Base-by-base conservation (phyloP, 2,113 vertebrate species). In the Platichthys flesus region DNA sequence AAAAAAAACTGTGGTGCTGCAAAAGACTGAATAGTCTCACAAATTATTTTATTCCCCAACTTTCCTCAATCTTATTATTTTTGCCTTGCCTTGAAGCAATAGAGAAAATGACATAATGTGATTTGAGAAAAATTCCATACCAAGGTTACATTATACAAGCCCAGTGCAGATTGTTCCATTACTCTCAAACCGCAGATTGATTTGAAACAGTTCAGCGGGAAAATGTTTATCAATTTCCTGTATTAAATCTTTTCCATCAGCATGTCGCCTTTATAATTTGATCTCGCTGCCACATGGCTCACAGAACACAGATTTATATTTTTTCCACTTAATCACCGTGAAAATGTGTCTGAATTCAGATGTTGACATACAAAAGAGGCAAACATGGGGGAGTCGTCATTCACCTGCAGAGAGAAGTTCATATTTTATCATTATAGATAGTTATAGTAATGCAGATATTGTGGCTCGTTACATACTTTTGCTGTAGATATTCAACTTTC, bases 341-440 rank as follows among this genome's bases (percentile, higher is more conserved):
- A 72, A 69, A 87, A 85, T 84, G 62, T 75, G 71, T 52, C 77
- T 83, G 75, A 78, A 74, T 83, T 75, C 69, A 67, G 86, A 51
- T 14, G 18, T 49, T 5, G 5, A 49, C 15, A 15, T 18, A 28
- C 57, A 56, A 8, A 66, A 59, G 12, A n/a, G 49, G 65, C 55
- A 70, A 15, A 18, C 15, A 49, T 37, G 35, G 6, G 6, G 31
- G 31, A 31, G 6, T 31, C 31, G 31, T 31, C 31, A 31, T 31
- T 31, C 31, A 37, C 35, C 35, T 45, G 42, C 42, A 45, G 42
- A 45, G 42, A 15, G 15, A 45, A 37, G 9, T 37, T 37, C 35
- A 37, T 37, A 37, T 37, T 37, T 37, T 8, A 5, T 37, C 9
- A 8, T 37, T 37, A 35, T 37, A 5, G 28, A 5, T 6, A 6